These are phyloP conservation scores for Pseudomyrmex sp. DNA, from an alignment of 1,140 invertebrate genomes.

Conservation along the genomic window DNA sequence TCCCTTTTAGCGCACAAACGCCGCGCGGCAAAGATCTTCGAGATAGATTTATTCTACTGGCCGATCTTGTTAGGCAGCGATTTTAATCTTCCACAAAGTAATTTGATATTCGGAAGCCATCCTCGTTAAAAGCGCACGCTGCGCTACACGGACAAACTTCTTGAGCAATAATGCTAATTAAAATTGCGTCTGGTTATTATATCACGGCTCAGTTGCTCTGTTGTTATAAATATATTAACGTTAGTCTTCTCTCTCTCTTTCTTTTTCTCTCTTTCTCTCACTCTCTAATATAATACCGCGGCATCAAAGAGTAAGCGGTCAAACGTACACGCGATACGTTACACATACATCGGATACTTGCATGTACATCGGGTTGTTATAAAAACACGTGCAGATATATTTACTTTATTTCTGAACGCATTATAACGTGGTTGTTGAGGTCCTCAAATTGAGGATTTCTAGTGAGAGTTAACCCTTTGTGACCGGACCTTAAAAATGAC, in stretches of 20 bases:
- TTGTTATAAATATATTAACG: conserved; percentile 41
- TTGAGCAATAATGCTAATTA: conserved; percentile 55
- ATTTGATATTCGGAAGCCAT: conserved; percentile 40
- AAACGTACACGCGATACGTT: neutral
- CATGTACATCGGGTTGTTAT: neutral
- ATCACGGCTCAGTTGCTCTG: neutral
- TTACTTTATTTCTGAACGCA: conserved; percentile 28
- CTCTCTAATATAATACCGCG: neutral
- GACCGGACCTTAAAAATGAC: no score
- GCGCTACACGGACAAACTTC: conserved; percentile 1
- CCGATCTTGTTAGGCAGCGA: conserved; percentile 36
- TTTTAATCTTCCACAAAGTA: conserved; percentile 53
- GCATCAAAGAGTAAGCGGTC: conserved; percentile 9
- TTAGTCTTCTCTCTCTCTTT: neutral
- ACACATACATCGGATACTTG: no score
- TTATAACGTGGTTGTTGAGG: no score
- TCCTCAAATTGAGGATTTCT: no score
- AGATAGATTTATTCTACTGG: conserved; percentile 35
- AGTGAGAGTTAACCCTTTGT: no score
- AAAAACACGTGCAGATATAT: conserved; percentile 17
- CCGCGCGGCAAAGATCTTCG: conserved; percentile 15
- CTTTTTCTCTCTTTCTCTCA: no score
- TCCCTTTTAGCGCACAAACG: neutral
- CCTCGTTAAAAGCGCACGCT: conserved; percentile 30
- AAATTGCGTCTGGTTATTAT: conserved; percentile 44